These are phyloP conservation scores for Entomyzon cyanotis DNA, from an alignment of 2,113 vertebrate species.

Conservation along the genomic window DNA sequence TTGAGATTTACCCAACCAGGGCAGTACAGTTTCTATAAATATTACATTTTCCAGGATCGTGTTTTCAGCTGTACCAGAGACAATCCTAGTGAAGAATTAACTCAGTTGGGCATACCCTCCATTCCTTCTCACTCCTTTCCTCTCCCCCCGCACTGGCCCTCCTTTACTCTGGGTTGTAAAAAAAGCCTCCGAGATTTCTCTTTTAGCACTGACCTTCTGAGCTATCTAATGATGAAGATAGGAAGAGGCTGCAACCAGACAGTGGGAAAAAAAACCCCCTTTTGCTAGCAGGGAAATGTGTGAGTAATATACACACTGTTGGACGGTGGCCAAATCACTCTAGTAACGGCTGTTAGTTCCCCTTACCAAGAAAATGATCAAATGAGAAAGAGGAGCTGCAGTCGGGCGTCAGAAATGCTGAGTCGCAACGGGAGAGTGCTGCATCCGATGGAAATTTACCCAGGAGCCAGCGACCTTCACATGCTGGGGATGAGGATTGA, in stretches of 20 bases:
- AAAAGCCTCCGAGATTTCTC: neutral
- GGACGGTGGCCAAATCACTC: conserved; percentile 57
- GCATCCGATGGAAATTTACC: conserved; percentile 64
- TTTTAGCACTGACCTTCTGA: conserved; percentile 49
- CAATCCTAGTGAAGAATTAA: neutral
- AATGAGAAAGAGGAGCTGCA: conserved; percentile 42
- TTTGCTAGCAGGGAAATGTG: conserved; percentile 43
- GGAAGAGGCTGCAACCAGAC: conserved; percentile 46
- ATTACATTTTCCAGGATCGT: neutral
- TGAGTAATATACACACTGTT: conserved; percentile 53
- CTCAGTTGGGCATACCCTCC: neutral
- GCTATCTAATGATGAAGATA: conserved; percentile 37
- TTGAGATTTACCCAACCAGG: conserved; percentile 27
- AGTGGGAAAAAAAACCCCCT: conserved; percentile 16
- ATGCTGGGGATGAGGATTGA: neutral
- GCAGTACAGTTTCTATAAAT: conserved; percentile 13
- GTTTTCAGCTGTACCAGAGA: conserved; percentile 34
- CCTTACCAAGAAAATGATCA: conserved; percentile 18
- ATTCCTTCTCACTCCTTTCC: neutral
- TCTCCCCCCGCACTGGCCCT: neutral
- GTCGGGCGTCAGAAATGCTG: conserved; percentile 48
- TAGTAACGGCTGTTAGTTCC: conserved; percentile 49
- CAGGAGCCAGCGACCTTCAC: conserved; percentile 32
- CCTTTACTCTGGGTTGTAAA: neutral
- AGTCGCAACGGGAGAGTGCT: conserved; percentile 18